Conservation (phyloP, 2,797 vertebrate species). For the Pteronotus mesoamericanus region DNA sequence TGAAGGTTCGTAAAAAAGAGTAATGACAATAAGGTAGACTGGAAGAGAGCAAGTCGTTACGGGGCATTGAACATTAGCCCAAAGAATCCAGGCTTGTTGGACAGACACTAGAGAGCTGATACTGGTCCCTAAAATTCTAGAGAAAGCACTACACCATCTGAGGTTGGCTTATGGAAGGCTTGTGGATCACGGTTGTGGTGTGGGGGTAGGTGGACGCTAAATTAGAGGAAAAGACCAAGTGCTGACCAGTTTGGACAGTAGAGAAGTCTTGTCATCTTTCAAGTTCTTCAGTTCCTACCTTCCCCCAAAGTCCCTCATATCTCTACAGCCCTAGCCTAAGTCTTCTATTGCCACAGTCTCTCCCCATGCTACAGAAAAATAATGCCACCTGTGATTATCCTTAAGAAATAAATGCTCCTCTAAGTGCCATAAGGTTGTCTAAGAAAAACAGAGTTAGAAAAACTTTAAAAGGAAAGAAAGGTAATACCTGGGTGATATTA, state of each 20-base stretch:
- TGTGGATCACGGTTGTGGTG: accelerated
- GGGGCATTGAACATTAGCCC: neutral
- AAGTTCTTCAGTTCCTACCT: neutral
- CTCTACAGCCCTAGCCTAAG: neutral
- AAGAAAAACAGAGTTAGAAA: neutral
- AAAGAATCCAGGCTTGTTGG: neutral
- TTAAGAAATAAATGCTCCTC: neutral
- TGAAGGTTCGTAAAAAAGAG: neutral
- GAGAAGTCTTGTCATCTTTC: neutral
- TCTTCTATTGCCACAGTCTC: neutral
- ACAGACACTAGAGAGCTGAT: neutral
- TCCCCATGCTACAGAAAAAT: neutral
- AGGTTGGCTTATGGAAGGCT: neutral
- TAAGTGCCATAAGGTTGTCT: neutral
- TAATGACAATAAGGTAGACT: neutral
- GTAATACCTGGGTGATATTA: neutral
- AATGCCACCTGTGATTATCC: neutral
- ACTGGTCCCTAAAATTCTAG: neutral
- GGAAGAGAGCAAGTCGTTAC: neutral
- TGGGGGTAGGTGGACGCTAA: neutral
- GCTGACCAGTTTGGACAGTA: neutral
- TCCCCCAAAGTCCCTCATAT: neutral
- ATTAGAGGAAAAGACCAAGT: neutral
- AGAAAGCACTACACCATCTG: neutral
- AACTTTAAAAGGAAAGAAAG: neutral